phyloP scores from a whole-genome alignment of 2,113 vertebrate genomes.

The Cyanistes caeruleus region DNA sequence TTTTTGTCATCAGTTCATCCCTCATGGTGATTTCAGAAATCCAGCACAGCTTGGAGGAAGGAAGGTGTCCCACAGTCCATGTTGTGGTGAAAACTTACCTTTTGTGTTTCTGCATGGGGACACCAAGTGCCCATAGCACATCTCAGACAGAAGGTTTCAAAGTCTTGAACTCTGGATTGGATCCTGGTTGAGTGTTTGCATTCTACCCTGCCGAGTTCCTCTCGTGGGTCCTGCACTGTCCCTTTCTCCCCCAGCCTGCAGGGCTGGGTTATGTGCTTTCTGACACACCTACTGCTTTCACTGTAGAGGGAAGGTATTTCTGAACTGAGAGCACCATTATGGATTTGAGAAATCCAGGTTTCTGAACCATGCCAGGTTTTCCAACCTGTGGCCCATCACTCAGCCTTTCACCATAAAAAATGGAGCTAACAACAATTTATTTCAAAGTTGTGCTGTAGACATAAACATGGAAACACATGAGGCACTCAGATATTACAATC shows the following conservation, averaged over 20 bases:
- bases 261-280: background rate
- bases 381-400: background rate
- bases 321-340: background rate
- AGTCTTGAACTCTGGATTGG: background rate
- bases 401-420: background rate
- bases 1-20: fast-evolving
- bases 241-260: background rate
- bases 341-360: background rate
- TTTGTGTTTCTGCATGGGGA: background rate
- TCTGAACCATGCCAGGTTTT: background rate
- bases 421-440: background rate
- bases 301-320: background rate
- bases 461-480: background rate
- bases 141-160: background rate
- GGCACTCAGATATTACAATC: background rate
- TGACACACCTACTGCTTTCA: background rate
- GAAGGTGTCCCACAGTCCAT: background rate
- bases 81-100: background rate
- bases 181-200: background rate
- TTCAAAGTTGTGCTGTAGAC: background rate
- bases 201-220: background rate
- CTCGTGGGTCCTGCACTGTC: background rate
- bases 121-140: background rate
- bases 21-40: background rate
- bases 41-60: background rate